Base-by-base conservation (phyloP, 1,140 invertebrate species). In the Papilio polytes region DNA sequence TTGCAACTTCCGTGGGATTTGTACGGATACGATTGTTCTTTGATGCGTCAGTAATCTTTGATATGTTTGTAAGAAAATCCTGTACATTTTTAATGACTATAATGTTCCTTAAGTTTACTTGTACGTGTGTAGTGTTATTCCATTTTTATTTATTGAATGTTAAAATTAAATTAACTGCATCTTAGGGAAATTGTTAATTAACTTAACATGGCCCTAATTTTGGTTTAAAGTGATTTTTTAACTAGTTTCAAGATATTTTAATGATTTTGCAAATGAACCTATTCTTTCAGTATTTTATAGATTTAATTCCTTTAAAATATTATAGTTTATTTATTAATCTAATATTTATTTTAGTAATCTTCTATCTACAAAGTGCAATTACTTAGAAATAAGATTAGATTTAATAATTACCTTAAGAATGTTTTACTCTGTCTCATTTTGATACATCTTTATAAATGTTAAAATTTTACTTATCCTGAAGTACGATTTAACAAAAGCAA, bases 401-500 rank as follows among this genome's bases (percentile, higher is more conserved):
- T 70, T 70, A 70, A 66, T 26, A 10, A 13, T 31, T 2, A 70
- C 0, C 8, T 13, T 70, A 31, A 7, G 26, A 70, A 70, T 36
- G n/a, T 56, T 51, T 15, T 51, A 15, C 53, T 56, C 22, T 70
- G 22, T 63, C 59, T 22, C 26, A 70, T 66, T 66, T 66, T 66
- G 59, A 66, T 31, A 70, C n/a, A 51, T 51, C 15, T 63, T 63
- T 63, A 13, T 63, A 26, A 26, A 22, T 63, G 56, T 66, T 31
- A 66, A 66, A 12, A 13, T 36, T 18, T 36, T 70, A 70, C 3
- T 70, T 18, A 15, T 31, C 3, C 46, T 48, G 0, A 48, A 48
- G 46, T 31, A 66, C 9, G 10, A 66, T 31, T 66, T 66, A 66
- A 10, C 4, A 66, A 70, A 70, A 80, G 44, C 79, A 80, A 80